Evolutionary conservation across 2,113 vertebrate species (phyloP), one percentile per base, ranked within the genome.

Genomic region (Odocoileus virginianus): DNA sequence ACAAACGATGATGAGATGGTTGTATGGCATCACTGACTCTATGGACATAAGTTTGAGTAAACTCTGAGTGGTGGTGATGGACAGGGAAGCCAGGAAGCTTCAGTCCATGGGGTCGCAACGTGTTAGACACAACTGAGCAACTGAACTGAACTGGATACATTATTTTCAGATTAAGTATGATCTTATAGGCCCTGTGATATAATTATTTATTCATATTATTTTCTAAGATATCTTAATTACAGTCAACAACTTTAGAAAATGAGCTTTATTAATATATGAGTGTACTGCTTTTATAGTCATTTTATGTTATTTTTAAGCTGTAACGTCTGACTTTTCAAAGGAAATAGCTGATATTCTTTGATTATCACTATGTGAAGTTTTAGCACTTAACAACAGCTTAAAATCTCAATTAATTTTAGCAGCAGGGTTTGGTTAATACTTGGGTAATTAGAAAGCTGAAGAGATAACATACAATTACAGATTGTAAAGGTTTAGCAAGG

Each of bases 231-330:
- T 81, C 10, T 92, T 60, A 89, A 86, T 97, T 76, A 71, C 2
- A 92, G 17, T 79, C 11, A 74, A 10, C 50, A 16, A 54, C 0
- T 50, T 43, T 5, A 84, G 14, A 54, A 89, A 60, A 58, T 87
- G 27, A 90, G 27, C 21, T 87, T 95, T 87, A 57, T 57, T 33
- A 54, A 45, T 67, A 13, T 52, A 25, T 40, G 16, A 92, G 28
- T 76, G 2, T 6, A 76, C 2, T 55, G 5, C 47, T 52, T 82
- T 76, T 67, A 36, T 64, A 25, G 5, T 85, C 13, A 93, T 81
- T 87, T 94, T 36, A n/a, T 89, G 55, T 78, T 87, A 92, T 78
- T 96, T 92, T 93, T 67, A 82, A 87, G 12, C 55, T 96, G 6
- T 47, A 60, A 89, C 23, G 36, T 95, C 23, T 86, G n/a, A 21